Conservation (phyloP, 1,140 invertebrate genomes). For the Cardiocondyla obscurior region DNA sequence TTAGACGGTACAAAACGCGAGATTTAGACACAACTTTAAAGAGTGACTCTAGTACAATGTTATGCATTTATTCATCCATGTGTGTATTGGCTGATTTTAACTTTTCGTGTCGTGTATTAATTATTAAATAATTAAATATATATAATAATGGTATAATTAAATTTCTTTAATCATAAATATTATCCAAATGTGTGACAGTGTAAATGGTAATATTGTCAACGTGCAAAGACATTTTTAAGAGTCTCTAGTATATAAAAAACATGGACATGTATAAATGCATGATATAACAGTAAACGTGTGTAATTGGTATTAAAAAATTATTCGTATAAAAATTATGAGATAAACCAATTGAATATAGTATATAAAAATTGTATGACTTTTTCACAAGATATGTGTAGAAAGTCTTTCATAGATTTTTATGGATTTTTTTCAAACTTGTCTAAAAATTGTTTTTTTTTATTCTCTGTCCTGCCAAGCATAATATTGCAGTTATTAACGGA, state of each 20-base stretch:
- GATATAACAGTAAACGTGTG: neutral
- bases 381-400: neutral
- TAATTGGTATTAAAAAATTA: conserved; percentile 8
- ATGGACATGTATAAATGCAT: neutral
- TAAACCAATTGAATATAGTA: conserved; percentile 1
- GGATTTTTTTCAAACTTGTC: neutral
- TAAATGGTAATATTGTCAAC: conserved; percentile 24
- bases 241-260: neutral
- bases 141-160: too few species aligned
- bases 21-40: neutral
- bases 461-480: too few species aligned
- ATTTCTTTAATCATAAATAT: conserved; percentile 42
- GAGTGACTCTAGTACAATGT: conserved; percentile 19
- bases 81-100: neutral
- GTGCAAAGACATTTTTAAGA: neutral
- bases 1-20: neutral
- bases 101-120: neutral
- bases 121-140: neutral
- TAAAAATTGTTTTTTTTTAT: too few species aligned
- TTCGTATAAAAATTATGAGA: conserved; percentile 8
- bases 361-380: neutral
- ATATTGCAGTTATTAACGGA: too few species aligned
- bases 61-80: too few species aligned
- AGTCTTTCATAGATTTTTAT: too few species aligned
- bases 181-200: conserved; percentile 1